Conservation (phyloP, 2,888 invertebrate species). For the Trachelus tabidus region DNA sequence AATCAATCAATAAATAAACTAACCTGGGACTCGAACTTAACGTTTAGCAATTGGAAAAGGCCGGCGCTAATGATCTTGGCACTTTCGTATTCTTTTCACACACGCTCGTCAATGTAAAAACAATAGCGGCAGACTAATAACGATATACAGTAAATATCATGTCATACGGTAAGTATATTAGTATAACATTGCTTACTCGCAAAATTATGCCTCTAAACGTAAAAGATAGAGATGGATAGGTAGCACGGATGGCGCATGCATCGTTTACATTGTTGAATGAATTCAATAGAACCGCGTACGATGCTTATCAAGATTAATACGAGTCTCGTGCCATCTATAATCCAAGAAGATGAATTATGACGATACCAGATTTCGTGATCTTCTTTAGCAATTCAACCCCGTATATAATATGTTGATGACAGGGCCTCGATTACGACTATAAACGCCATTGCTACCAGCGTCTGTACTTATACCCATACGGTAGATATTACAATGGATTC, state of each 20-base stretch:
- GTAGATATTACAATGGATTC: background rate
- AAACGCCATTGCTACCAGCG: background rate
- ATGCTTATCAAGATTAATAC: background rate
- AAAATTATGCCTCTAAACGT: constrained; percentile 28
- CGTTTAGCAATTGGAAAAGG: constrained; percentile 9
- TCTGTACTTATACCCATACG: background rate
- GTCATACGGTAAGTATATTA: constrained; percentile 34
- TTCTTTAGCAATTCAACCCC: background rate
- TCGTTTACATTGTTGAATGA: background rate
- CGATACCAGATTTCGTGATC: background rate
- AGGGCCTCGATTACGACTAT: background rate
- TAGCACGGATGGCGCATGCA: background rate
- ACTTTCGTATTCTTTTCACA: background rate
- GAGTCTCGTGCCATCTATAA: background rate
- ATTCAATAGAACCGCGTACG: background rate
- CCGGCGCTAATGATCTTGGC: background rate
- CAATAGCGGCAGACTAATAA: constrained; percentile 18
- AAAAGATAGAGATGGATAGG: constrained; percentile 8
- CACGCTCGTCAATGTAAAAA: constrained; percentile 16
- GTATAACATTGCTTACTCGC: constrained; percentile 31
- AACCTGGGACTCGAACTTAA: background rate
- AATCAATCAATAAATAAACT: background rate
- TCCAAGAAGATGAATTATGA: background rate
- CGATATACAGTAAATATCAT: constrained; percentile 35
- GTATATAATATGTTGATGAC: background rate